Base-by-base conservation (phyloP, 2,797 vertebrate species). In the Parambassis ranga region DNA sequence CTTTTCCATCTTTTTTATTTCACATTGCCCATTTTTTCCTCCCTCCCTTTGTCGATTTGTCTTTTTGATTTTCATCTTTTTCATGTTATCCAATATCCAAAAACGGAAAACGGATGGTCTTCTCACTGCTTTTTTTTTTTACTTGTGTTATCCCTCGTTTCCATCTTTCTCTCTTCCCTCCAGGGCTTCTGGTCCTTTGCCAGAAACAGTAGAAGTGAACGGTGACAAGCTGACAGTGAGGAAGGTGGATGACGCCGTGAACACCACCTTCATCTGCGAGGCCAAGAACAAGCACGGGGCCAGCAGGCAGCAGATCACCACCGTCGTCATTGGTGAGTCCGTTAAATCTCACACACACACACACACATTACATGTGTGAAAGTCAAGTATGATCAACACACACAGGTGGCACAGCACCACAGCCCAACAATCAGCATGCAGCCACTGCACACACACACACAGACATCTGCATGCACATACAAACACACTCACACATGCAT, bases 191-290 rank as follows among this genome's bases (percentile, higher is more conserved):
- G 94, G 94, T 0, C 14, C 75, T 1, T 71, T 95, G 72, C 94
- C 94, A 0, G 74, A 91, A 20, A 88, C 92, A 0, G 94, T 94
- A 33, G 60, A 79, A 22, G 82, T 84, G 35, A 83, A 84, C 0
- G 88, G 89, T 1, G 81, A 92, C 56, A 87, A 75, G 53, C 90
- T 96, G 62, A 69, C 67, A 0, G 91, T 96, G 65, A 88, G 74
- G 63, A 91, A 93, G 3, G 94, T 96, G 81, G 94, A 95, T 26
- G 88, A 88, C 9, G 63, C 87, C 0, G 90, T 94, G 61, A 97
- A 97, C 80, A 93, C 93, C 38, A 96, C 95, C 8, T 96, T 96
- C 41, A 86, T 92, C 86, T 97, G 95, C 23, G 93, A 94, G 10
- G 95, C 90, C 41, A 92, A 77, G 51, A 97, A 96, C 41, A 87